Evolutionary conservation across 2,797 vertebrate genomes (phyloP), one percentile per base, ranked within the genome.

Genomic region (Hephaestus fuliginosus): DNA sequence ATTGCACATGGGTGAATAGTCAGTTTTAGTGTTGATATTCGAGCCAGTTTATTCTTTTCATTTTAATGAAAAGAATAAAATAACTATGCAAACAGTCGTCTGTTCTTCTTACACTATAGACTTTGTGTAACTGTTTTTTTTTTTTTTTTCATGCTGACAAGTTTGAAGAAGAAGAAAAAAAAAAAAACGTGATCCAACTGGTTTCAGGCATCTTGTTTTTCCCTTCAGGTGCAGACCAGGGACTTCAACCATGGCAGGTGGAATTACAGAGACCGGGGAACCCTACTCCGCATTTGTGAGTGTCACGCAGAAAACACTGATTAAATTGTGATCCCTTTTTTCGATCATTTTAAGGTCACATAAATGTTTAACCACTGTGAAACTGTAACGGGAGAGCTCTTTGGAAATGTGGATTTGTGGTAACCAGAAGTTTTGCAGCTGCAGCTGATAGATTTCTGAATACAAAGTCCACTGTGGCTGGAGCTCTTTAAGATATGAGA

Each of bases 241-340:
- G 17, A n/a, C 44, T 6, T 2, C 71, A 43, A 57, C 76, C 76
- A 99, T 99, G 98, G 96, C 97, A 1, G 97, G 97, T 1, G 97
- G 97, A 51, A 99, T 99, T 68, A 99, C 98, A 15, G 98, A 99
- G 5, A 96, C 96, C 0, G 98, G 98, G 58, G 98, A 98, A 60
- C 98, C 97, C 1, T 99, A 99, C 89, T 99, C 98, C 18, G 95
- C 97, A 7, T 99, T 97, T 53, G 98, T 99, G 91, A 98, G 98
- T 98, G 81, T 89, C 4, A 1, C 4, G 7, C 66, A 56, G 4
- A 18, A 28, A 9, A 11, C 11, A 30, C 15, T 2, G 11, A 17
- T 74, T 48, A 14, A 72, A n/a, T 18, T 0, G 1, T 6, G 7
- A 39, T 62, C 4, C 62, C 2, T 62, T 13, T 43, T 12, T 22